phyloP scores from a whole-genome alignment of 2,888 invertebrate genomes.

The Andrena bucephala region DNA sequence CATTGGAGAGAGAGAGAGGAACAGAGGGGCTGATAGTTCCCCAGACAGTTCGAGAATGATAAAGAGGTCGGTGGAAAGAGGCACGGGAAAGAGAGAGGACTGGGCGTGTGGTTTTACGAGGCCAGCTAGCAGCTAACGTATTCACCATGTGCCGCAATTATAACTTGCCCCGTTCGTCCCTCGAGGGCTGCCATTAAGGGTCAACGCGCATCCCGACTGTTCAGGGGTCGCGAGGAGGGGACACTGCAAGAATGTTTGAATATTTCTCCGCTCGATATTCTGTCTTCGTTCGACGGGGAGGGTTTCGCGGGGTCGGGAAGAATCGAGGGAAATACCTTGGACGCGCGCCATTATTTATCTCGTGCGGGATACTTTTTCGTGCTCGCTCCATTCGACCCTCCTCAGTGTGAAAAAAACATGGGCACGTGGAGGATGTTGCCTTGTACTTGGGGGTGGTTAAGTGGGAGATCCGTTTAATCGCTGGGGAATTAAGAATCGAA shows the following conservation, averaged over 20 bases:
- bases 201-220: slow-evolving; percentile 1
- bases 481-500: too few species aligned
- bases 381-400: slow-evolving; percentile 5
- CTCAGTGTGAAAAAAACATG: neutral
- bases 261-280: neutral
- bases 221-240: slow-evolving; percentile 2
- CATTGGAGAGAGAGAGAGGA: neutral
- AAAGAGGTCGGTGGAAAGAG: slow-evolving; percentile 34
- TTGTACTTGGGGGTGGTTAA: too few species aligned
- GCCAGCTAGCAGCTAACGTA: slow-evolving; percentile 68
- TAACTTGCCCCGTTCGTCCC: slow-evolving; percentile 74
- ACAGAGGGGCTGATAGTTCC: slow-evolving; percentile 57
- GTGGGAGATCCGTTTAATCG: too few species aligned
- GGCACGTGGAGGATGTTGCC: neutral
- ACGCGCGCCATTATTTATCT: slow-evolving; percentile 42
- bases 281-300: neutral
- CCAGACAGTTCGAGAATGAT: slow-evolving; percentile 49
- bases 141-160: slow-evolving; percentile 76
- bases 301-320: neutral
- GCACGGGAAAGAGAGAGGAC: slow-evolving; percentile 24
- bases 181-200: slow-evolving; percentile 51
- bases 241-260: slow-evolving; percentile 15
- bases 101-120: slow-evolving; percentile 70
- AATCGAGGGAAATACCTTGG: neutral
- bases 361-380: slow-evolving; percentile 14